phyloP scores from a whole-genome alignment of 92 coral and sea anemone species.

The Galaxea fascicularis region DNA sequence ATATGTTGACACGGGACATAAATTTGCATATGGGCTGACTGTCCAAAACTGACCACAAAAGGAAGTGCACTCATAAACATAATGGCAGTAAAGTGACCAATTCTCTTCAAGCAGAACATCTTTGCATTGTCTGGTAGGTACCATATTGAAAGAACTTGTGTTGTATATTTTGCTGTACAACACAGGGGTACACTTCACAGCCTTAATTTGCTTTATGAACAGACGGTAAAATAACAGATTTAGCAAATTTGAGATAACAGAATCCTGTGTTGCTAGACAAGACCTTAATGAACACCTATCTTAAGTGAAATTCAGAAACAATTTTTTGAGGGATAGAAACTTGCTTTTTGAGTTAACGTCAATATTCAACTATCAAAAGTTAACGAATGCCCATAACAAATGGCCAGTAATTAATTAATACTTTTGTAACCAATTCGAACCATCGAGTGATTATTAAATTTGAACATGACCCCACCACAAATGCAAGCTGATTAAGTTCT shows the following conservation, averaged over 20 bases:
- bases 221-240: background rate
- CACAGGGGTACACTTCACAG: background rate
- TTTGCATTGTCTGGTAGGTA: background rate
- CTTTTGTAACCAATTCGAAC: no score
- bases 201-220: background rate
- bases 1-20: constrained; percentile 12
- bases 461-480: no score
- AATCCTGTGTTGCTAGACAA: background rate
- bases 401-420: no score
- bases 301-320: no score
- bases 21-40: constrained; percentile 28
- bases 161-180: background rate
- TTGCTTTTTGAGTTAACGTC: no score
- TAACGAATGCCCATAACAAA: no score
- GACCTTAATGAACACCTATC: no score
- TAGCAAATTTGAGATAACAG: background rate
- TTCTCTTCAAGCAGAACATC: background rate
- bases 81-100: background rate
- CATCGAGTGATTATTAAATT: no score
- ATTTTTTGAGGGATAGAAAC: no score
- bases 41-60: constrained; percentile 4
- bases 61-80: no score
- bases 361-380: no score
- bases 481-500: no score
- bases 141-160: background rate